A percentile compares a stretch with the other conserved stretches of the same genome.
Evolutionary conservation across 2,113 vertebrate genomes (phyloP).

Genomic region (Peromyscus leucopus): DNA sequence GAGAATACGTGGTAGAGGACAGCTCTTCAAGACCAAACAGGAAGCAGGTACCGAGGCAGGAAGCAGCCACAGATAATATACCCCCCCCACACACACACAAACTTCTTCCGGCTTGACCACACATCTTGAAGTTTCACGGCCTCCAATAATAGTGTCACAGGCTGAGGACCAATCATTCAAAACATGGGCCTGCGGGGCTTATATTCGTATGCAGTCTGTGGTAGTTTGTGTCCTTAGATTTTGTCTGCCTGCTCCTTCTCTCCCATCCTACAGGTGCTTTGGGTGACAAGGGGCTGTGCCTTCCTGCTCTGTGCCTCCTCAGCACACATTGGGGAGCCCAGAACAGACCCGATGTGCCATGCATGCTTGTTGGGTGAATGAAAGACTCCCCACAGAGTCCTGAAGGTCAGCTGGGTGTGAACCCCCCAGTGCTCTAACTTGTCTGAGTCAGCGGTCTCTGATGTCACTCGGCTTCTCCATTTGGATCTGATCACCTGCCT

Average conservation of each 20-base stretch:
- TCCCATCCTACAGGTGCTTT: background rate
- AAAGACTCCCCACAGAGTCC: background rate
- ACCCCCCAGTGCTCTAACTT: background rate
- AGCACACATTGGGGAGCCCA: background rate
- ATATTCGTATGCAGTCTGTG: background rate
- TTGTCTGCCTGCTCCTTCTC: background rate
- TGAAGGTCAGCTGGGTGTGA: background rate
- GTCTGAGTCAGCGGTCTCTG: background rate
- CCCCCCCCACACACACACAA: no score
- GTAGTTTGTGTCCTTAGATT: background rate
- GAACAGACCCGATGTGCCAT: background rate
- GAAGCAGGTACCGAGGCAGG: background rate
- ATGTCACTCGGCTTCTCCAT: conserved; percentile 3
- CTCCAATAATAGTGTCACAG: background rate
- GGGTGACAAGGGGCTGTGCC: background rate
- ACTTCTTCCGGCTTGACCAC: background rate
- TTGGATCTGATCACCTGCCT: background rate
- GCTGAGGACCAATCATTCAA: background rate
- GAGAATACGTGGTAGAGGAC: background rate
- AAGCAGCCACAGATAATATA: background rate
- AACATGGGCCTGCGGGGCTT: background rate
- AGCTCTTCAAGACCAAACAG: background rate
- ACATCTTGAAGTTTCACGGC: background rate
- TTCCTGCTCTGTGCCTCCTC: background rate
- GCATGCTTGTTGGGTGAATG: conserved; percentile 16